Base-by-base conservation (phyloP, 2,113 vertebrate species). In the Phalacrocorax carbo region DNA sequence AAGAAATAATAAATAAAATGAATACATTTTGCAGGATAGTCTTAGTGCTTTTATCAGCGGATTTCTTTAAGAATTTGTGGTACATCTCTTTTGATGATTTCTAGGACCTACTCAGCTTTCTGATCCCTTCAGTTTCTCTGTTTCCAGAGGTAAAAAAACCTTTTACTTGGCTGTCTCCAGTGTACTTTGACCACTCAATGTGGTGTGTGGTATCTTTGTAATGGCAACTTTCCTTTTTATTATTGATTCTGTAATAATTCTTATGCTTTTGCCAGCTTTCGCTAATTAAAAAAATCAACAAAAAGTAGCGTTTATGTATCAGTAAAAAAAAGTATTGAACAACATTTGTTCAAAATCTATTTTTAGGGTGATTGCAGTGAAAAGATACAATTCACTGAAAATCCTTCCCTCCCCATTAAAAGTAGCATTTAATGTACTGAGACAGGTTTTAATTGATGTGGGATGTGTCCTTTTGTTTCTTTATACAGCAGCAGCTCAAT, bases 301-400 rank as follows among this genome's bases (percentile, higher is more conserved):
- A 42, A 64, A 70, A 21, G 10, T 10, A 36, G 2, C 10, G 13
- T 29, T 70, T 77, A 29, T 32, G 2, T 23, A 36, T 60, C 20
- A 62, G 13, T 25, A 22, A 57, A 55, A 72, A 52, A 16, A 85
- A 76, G 1, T 20, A 57, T 5, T 32, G 13, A 70, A 13, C 22
- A 18, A 29, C 2, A 6, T 55, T 61, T 25, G 8, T 30, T 86
- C 26, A 42, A 42, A 82, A 17, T 8, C 44, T 62, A 7, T 17
- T 85, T 60, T n/a, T 21, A 34, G n/a, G 5, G 5, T 23, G n/a
- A 40, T 34, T 13, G 13, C 22, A 82, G 14, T 0, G 0, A 72
- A 80, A 76, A 69, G 7, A 38, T 13, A 18, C 18, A 73, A 65
- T n/a, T 66, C 40, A 13, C 8, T 44, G 36, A 38, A 64, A 42